Percentiles rank a stretch among this genome's conserved stretches.
These are phyloP conservation scores for Drosophila subobscura DNA, from an alignment of 1,140 invertebrate species.

Conservation along the genomic window DNA sequence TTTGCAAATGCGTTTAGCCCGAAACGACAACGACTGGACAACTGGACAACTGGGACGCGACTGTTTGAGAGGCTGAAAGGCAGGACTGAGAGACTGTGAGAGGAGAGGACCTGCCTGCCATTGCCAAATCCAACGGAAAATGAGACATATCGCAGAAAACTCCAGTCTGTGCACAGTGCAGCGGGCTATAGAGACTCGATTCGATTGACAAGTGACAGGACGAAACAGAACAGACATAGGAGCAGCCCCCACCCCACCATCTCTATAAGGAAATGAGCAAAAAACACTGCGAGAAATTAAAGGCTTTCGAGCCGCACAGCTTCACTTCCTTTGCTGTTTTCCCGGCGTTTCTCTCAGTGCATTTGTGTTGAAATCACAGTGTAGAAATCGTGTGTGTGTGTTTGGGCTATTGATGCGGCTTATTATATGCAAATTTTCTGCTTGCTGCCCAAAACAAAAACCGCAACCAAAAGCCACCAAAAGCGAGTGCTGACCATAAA, in stretches of 20 bases:
- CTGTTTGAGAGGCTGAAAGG: background rate
- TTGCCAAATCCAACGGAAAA: conserved; percentile 72
- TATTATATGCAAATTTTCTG: conserved; percentile 82
- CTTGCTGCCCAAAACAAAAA: conserved; percentile 49
- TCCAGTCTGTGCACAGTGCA: conserved; percentile 43
- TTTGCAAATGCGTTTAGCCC: conserved; percentile 58
- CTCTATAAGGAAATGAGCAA: conserved; percentile 31
- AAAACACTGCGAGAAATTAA: conserved; percentile 22
- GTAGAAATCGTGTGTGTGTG: conserved; percentile 53
- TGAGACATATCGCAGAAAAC: conserved; percentile 80
- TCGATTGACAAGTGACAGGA: conserved; percentile 78
- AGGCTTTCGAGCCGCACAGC: background rate
- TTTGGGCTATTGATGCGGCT: conserved; percentile 79
- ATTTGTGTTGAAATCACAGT: conserved; percentile 53
- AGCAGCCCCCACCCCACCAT: conserved; percentile 13
- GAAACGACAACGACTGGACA: conserved; percentile 17
- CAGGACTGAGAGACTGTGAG: background rate
- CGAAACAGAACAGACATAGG: conserved; percentile 18
- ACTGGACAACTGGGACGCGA: background rate
- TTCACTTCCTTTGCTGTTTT: background rate
- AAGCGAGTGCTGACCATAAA: conserved; percentile 75
- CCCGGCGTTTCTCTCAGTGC: conserved; percentile 22
- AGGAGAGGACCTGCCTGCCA: conserved; percentile 42
- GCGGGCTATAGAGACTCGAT: background rate
- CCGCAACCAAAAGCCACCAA: conserved; percentile 29